Base-by-base conservation (phyloP, 2,888 invertebrate species). In the Aspidiotus destructor region DNA sequence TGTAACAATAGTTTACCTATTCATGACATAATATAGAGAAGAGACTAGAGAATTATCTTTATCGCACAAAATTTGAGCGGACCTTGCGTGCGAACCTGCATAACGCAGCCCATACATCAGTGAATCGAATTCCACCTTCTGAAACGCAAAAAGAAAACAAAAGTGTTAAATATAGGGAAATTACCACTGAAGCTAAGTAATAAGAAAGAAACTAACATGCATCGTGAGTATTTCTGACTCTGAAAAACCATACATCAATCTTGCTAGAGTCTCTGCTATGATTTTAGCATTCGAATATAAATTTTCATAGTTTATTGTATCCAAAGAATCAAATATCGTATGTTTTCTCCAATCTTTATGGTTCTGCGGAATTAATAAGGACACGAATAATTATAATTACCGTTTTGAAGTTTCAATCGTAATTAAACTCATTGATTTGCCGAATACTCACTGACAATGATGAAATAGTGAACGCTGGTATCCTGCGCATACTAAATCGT, bases 381-480 rank as follows among this genome's bases (percentile, higher is more conserved):
- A 11, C 1, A 16, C 41, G 9, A 64, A 10, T 11, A 55, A 16
- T 17, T 28, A 28, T 28, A 28, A 28, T 28, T 28, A 28, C 28
- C 28, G 28, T 28, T 28, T 58, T 1, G 10, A 53, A n/a, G 53
- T 2, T 60, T 13, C 15, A 40, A n/a, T 11, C 40, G 15, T n/a
- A 53, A 52, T 53, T 54, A 17, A 55, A 52, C 17, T 48, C 28
- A 17, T 15, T 7, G 13, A 10, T 44, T n/a, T 7, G 5, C 13
- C 11, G 8, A 8, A 41, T 42, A 70, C 70, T 70, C 70, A 81
- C 82, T 78, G 82, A 82, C 7, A 92, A 77, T 1, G 88, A 84
- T 1, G 96, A 96, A 7, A 98, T 75, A 0, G 97, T 97, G 76
- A 96, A 91, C 0, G 95, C 95, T 0, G 94, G 88, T 74, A 96